Evolutionary conservation across 2,797 vertebrate genomes (phyloP), one percentile per base, ranked within the genome.

Genomic region (Cyprinodon diabolis): DNA sequence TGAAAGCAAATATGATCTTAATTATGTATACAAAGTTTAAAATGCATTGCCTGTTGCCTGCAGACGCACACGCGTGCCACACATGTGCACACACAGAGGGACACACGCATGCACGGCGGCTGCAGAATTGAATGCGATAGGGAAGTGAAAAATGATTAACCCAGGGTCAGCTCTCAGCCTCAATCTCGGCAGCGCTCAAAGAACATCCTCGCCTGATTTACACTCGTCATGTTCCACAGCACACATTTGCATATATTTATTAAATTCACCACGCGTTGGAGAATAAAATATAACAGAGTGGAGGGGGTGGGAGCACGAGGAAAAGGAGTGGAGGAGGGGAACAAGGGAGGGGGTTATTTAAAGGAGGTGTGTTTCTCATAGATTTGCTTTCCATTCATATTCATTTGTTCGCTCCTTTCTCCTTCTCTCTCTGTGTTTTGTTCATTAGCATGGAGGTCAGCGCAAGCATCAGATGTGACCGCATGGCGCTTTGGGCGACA

Each of bases 161-260:
- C 95, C 86, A 80, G 91, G 94, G 95, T 95, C 95, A 95, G 95
- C 94, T 95, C 94, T 95, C 94, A 94, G 94, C 94, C 94, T 95
- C 94, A 95, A 94, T 95, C 94, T 95, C 93, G 77, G 91, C 93
- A 88, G 90, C 90, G 94, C 93, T 95, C 94, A 94, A 95, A 95
- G 94, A 94, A 94, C 94, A 94, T 94, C 93, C 92, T 93, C 88
- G 93, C 93, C 93, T 95, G 94, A 95, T 94, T 95, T 95, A 94
- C 94, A 94, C 94, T 94, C 94, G 94, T 94, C 94, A 95, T 95
- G 94, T 95, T 94, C 94, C 94, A 90, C 93, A 93, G 95, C 94
- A 94, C 95, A 95, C 94, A 95, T 95, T 95, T 95, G 94, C 94
- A 95, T 95, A 95, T 95, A 95, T 95, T 95, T 95, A 95, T 95